Base-by-base conservation (phyloP, 2,888 invertebrate genomes). In the Drosophila acutilabella region DNA sequence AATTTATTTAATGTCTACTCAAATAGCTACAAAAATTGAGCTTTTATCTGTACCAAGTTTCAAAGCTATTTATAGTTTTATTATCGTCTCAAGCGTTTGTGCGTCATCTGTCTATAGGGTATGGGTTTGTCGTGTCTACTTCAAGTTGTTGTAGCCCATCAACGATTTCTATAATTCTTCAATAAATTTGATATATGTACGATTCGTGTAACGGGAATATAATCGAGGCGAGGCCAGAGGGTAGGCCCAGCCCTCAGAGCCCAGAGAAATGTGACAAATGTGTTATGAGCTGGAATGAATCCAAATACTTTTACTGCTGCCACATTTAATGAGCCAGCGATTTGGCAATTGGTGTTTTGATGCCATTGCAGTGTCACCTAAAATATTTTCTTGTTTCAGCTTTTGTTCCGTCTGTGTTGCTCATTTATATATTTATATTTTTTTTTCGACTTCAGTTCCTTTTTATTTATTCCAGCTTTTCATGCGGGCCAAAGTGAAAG, bases 311-410 rank as follows among this genome's bases (percentile, higher is more conserved):
- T 70, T 64, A 65, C 76, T 62, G 52, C 56, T 71, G 64, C 38
- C 74, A 67, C 61, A 70, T 58, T 71, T 78, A 82, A 81, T 76
- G 73, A 81, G 75, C 64, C 75, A 61, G 66, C 78, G 67, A 67
- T 74, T 73, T 75, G 76, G 78, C 77, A 77, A 78, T 85, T 78
- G 74, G 79, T 81, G 81, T 80, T 85, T 83, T 74, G 67, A 85
- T 85, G 83, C 80, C 79, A 81, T 50, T 78, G 77, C 74, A 78
- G 64, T 70, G 59, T 59, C 38, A 62, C 50, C 64, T 52, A 61
- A 60, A 70, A 51, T 60, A 54, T 47, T 57, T 73, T 70, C 33
- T 58, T 64, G 20, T 75, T 13, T 36, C 13, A 36, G 71, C 64
- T 54, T 81, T 64, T 71, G 54, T 71, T 86, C 78, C 78, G 80